Evolutionary conservation across 2,113 vertebrate species (phyloP), one percentile per base, ranked within the genome.

Genomic region (Hemiprocne comata): DNA sequence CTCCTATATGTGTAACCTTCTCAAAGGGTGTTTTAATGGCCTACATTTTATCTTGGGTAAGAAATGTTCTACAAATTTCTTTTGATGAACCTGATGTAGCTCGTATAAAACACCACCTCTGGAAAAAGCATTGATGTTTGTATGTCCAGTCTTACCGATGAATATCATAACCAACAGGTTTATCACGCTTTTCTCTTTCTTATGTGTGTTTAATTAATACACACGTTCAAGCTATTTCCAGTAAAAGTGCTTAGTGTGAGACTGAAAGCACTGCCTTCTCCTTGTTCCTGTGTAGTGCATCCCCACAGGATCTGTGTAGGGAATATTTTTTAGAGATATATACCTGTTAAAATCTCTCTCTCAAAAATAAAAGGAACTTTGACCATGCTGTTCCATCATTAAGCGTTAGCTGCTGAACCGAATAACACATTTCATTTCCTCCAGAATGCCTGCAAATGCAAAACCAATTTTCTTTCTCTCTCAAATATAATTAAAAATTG

Each of bases 401-500:
- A 72, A 72, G 13, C 33, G 72, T 82, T 93, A 87, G 33, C 29
- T 71, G 36, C 18, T 71, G 55, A 85, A 78, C 28, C 85, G 66
- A 93, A 67, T 72, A 92, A 85, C 51, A 78, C 42, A 72, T 92
- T 93, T 82, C 25, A 58, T 93, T 94, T 96, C 67, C 76, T 83
- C 21, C 40, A 86, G 54, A 90, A 89, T 54, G 51, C 10, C 36
- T 93, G 72, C 77, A 89, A 95, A 90, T 80, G 90, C 29, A 82
- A 83, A 95, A 51, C 33, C 34, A 82, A 88, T 88, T 93, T 93
- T 93, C 33, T 58, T 86, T 58, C 55, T 74, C 54, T 89, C 69
- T 25, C 86, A 90, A 88, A 88, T 70, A 65, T 89, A 89, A 94
- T 94, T 94, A 40, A 89, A 92, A 94, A 84, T 44, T 93, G 75